Evolutionary conservation across 2,888 invertebrate species (phyloP).

Genomic region (Chrysolina oricalcia): DNA sequence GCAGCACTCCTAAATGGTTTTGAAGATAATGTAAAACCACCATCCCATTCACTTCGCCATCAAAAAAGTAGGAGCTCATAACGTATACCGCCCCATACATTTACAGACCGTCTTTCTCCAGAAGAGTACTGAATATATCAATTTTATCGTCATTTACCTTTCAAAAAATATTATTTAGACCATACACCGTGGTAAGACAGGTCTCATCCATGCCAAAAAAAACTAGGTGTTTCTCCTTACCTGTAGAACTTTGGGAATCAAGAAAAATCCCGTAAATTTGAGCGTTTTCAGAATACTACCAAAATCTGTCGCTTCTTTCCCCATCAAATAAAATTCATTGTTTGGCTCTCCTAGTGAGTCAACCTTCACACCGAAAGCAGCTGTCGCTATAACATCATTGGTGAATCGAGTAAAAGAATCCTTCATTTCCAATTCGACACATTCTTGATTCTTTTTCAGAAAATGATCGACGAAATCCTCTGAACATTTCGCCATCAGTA

Average conservation of each 20-base stretch:
- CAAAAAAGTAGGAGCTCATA: no score
- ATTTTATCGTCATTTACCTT: no score
- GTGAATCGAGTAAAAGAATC: conserved; percentile 72
- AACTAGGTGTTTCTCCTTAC: conserved; percentile 29
- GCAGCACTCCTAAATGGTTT: no score
- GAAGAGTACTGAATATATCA: no score
- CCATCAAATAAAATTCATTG: conserved; percentile 75
- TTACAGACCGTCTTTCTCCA: no score
- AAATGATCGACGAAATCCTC: conserved; percentile 57
- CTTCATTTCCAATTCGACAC: conserved; percentile 70
- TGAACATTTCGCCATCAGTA: conserved; percentile 57
- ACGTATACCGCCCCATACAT: no score
- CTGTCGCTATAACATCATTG: conserved; percentile 75
- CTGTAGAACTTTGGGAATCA: conserved; percentile 26
- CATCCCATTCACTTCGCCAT: no score
- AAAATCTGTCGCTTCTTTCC: conserved; percentile 72
- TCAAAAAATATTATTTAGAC: no score
- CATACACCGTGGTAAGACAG: no score
- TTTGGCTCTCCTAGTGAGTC: conserved; percentile 73
- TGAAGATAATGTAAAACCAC: no score
- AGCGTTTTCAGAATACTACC: conserved; percentile 45
- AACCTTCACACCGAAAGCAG: conserved; percentile 63
- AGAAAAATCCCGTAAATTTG: conserved; percentile 41
- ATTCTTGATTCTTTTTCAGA: conserved; percentile 56
- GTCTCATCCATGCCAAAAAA: no score